Percentiles rank a stretch among this genome's conserved stretches.
These are phyloP conservation scores for Acrocephalus arundinaceus DNA, from an alignment of 2,113 vertebrate genomes.

Conservation along the genomic window DNA sequence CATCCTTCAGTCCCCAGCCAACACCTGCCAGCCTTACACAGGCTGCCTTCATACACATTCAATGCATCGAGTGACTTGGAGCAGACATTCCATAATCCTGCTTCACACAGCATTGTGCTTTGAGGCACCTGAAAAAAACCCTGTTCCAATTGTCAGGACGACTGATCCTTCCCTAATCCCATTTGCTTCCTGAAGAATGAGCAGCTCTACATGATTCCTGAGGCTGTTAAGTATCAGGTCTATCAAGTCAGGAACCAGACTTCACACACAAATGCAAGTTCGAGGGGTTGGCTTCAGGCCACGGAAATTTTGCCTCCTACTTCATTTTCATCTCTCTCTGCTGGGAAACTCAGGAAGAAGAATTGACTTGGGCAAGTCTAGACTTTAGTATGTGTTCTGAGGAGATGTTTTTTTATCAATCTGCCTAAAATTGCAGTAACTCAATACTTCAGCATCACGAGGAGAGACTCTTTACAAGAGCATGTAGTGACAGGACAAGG, in stretches of 20 bases:
- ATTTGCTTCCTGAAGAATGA: constrained; percentile 11
- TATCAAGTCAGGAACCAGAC: not conserved
- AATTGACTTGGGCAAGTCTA: not conserved
- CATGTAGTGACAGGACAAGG: not conserved
- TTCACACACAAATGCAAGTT: not conserved
- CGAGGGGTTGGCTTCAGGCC: not conserved
- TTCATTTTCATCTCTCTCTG: not conserved
- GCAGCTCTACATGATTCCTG: not conserved
- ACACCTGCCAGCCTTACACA: not conserved
- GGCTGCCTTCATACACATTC: not conserved
- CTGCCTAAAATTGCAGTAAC: not conserved
- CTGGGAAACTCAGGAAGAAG: not conserved
- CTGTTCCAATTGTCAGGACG: not conserved
- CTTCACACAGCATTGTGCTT: not conserved
- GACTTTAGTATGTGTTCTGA: not conserved
- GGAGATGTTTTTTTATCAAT: not conserved
- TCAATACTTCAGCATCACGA: not conserved
- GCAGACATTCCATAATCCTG: constrained; percentile 21
- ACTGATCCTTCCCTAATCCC: constrained; percentile 41
- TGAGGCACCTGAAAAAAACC: not conserved
- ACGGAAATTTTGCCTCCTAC: not conserved
- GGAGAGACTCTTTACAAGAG: not conserved
- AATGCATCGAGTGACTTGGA: fast-evolving
- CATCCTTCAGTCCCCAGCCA: not conserved
- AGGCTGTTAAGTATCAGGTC: not conserved